Percentiles rank a stretch among this genome's conserved stretches.
phyloP scores from a whole-genome alignment of 2,888 invertebrate genomes.

The Trichacis sp. region DNA sequence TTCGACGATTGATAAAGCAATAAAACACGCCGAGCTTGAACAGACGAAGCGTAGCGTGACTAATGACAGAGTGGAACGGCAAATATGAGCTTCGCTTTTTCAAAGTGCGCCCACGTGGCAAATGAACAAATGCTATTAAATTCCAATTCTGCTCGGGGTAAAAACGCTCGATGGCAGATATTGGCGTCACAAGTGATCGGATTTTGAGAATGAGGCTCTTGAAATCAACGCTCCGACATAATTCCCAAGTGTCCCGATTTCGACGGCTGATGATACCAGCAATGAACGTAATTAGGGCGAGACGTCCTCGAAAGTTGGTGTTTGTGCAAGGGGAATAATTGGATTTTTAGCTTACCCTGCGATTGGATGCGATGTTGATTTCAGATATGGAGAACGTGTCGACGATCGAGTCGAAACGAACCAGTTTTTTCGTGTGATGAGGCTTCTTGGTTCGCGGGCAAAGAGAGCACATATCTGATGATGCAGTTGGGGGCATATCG shows the following conservation, averaged over 20 bases:
- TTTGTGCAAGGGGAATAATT: not conserved
- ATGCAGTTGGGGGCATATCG: conserved; percentile 70
- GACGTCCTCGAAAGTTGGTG: no score
- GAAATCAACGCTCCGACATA: no score
- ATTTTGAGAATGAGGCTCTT: no score
- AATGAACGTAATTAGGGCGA: no score
- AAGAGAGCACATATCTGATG: conserved; percentile 74
- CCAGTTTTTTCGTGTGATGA: conserved; percentile 72
- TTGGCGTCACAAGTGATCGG: not conserved
- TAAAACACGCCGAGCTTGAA: not conserved
- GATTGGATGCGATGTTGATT: conserved; percentile 63
- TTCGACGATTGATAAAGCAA: not conserved
- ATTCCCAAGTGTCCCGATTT: no score
- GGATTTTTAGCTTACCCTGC: conserved; percentile 63
- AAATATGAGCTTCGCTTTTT: not conserved
- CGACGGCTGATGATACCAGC: no score
- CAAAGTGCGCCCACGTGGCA: conserved; percentile 3
- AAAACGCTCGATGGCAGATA: not conserved
- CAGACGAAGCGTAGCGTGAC: not conserved
- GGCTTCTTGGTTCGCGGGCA: conserved; percentile 72
- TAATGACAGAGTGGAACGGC: not conserved
- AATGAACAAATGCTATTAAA: conserved; percentile 1
- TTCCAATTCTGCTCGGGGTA: not conserved
- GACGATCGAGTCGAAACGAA: conserved; percentile 75
- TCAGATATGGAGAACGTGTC: conserved; percentile 76